A percentile compares a stretch with the other conserved stretches of the same genome.
These are phyloP conservation scores for Drosophila bocqueti DNA, from an alignment of 1,140 invertebrate species.

Conservation along the genomic window DNA sequence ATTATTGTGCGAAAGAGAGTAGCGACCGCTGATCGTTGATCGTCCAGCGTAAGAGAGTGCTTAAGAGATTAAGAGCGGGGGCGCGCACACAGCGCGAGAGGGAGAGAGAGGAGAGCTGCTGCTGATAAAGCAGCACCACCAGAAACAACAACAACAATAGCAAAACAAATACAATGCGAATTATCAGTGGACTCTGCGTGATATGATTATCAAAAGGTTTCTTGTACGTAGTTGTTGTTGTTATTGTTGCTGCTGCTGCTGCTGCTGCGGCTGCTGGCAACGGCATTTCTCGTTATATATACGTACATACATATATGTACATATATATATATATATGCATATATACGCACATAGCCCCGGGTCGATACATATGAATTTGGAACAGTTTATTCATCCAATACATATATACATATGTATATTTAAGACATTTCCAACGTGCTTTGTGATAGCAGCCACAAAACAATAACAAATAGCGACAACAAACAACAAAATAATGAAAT, in stretches of 20 bases:
- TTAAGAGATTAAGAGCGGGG: slow-evolving; percentile 17
- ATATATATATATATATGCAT: slow-evolving; percentile 9
- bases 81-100: slow-evolving; percentile 8
- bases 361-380: slow-evolving; percentile 34
- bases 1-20: slow-evolving; percentile 18
- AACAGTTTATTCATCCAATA: slow-evolving; percentile 54
- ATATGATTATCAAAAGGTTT: slow-evolving; percentile 82
- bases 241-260: slow-evolving; percentile 44
- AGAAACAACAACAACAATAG: slow-evolving; percentile 41
- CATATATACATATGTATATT: slow-evolving; percentile 35
- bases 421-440: slow-evolving; percentile 57
- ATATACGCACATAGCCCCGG: slow-evolving; percentile 28
- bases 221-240: slow-evolving; percentile 46
- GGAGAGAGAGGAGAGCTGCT: neutral
- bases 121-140: slow-evolving; percentile 61
- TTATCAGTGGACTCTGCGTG: slow-evolving; percentile 78
- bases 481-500: slow-evolving; percentile 32
- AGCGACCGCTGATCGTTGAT: neutral
- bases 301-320: neutral
- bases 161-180: slow-evolving; percentile 76
- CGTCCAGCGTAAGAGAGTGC: slow-evolving; percentile 14
- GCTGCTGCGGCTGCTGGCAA: slow-evolving; percentile 62
- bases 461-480: slow-evolving; percentile 27
- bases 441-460: slow-evolving; percentile 32
- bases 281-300: slow-evolving; percentile 65